Percentiles rank a stretch among this genome's conserved stretches.
Evolutionary conservation across 2,888 invertebrate genomes (phyloP).

Genomic region (Thera obeliscata): DNA sequence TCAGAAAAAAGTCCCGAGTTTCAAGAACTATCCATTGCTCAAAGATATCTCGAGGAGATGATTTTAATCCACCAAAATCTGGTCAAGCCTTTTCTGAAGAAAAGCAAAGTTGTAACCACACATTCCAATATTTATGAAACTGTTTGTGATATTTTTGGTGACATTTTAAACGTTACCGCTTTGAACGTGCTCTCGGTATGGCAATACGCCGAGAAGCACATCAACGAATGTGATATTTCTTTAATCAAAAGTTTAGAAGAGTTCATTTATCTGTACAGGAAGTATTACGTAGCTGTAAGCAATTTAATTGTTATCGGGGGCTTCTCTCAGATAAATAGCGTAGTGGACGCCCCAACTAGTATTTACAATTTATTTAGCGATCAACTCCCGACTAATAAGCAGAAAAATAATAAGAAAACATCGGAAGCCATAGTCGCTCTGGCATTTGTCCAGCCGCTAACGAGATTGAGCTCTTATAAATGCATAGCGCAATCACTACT

Average conservation of each 20-base stretch:
- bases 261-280: conserved; percentile 88
- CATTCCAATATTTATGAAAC: conserved; percentile 86
- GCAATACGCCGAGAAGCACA: conserved; percentile 87
- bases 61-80: conserved; percentile 85
- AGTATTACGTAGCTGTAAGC: conserved; percentile 88
- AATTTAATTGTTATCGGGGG: conserved; percentile 90
- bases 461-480: conserved; percentile 86
- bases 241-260: conserved; percentile 89
- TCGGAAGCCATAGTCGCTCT: conserved; percentile 85
- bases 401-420: conserved; percentile 81
- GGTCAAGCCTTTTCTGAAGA: conserved; percentile 87
- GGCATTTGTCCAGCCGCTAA: conserved; percentile 86
- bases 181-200: conserved; percentile 88
- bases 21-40: conserved; percentile 85
- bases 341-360: conserved; percentile 85
- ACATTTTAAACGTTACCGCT: conserved; percentile 88
- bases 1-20: conserved; percentile 70
- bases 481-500: conserved; percentile 84
- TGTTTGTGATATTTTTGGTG: conserved; percentile 87
- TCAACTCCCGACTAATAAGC: conserved; percentile 81
- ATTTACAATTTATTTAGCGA: conserved; percentile 84
- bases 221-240: conserved; percentile 87
- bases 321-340: conserved; percentile 86
- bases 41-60: conserved; percentile 89
- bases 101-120: conserved; percentile 80